These are phyloP conservation scores for Enteromius argenteus DNA, from an alignment of 2,797 vertebrate species.

Conservation along the genomic window DNA sequence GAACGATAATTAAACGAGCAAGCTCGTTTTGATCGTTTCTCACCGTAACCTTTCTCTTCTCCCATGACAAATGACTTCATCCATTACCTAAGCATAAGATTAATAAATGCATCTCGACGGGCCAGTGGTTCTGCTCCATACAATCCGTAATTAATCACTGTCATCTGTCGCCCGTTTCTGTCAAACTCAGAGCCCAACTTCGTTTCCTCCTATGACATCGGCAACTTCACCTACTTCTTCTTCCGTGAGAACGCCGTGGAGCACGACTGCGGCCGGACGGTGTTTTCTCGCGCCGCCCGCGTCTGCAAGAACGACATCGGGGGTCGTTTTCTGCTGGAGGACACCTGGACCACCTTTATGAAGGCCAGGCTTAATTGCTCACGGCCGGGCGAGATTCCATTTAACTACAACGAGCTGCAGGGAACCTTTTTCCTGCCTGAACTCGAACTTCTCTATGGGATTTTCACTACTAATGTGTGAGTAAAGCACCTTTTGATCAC, in stretches of 20 bases:
- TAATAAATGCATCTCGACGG: conserved; percentile 72
- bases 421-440: conserved; percentile 95
- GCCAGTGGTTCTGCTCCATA: conserved; percentile 67
- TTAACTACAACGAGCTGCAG: conserved; percentile 95
- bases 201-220: conserved; percentile 95
- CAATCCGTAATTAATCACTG: conserved; percentile 25
- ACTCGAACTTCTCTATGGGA: conserved; percentile 93
- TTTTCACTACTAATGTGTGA: conserved; percentile 98
- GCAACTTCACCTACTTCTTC: conserved; percentile 97
- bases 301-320: conserved; percentile 98
- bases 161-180: conserved; percentile 14
- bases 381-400: conserved; percentile 93
- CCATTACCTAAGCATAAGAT: conserved; percentile 73
- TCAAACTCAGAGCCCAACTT: conserved; percentile 91
- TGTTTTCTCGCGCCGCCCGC: conserved; percentile 92
- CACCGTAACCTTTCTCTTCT: conserved; percentile 74
- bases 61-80: conserved; percentile 76
- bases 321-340: conserved; percentile 93
- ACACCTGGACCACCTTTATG: conserved; percentile 99
- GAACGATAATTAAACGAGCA: conserved; percentile 68
- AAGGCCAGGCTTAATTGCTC: conserved; percentile 96
- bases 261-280: conserved; percentile 92
- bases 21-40: conserved; percentile 74
- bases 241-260: conserved; percentile 97
- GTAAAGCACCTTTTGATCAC: conserved; percentile 63